A percentile compares a stretch with the other conserved stretches of the same genome.
Evolutionary conservation across 1,140 invertebrate species (phyloP).

Genomic region (Hyphantria cunea): DNA sequence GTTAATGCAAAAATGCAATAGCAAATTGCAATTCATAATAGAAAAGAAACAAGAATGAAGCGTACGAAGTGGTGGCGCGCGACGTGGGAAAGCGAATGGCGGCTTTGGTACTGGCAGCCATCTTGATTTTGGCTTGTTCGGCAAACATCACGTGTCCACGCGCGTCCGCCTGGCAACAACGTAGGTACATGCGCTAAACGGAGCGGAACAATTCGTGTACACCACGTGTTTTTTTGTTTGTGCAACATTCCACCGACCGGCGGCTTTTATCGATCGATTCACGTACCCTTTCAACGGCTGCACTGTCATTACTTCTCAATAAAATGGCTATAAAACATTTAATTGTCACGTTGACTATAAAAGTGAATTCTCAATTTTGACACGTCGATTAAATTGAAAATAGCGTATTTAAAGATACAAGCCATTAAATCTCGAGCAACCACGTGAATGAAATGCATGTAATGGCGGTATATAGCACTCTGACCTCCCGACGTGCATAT

Average conservation of each 20-base stretch:
- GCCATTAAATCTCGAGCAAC: constrained; percentile 21
- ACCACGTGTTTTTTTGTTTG: constrained; percentile 75
- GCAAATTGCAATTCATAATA: constrained; percentile 63
- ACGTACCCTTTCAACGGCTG: constrained; percentile 36
- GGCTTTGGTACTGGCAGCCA: constrained; percentile 65
- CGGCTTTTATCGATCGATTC: constrained; percentile 51
- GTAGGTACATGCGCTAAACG: constrained; percentile 67
- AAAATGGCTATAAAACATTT: not conserved
- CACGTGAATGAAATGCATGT: constrained; percentile 31
- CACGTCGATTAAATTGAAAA: too few relatives aligned
- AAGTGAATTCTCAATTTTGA: not conserved
- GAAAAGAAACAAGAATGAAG: constrained; percentile 74
- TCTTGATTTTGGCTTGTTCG: constrained; percentile 70
- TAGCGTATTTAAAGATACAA: too few relatives aligned
- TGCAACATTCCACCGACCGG: constrained; percentile 63
- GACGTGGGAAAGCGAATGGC: constrained; percentile 80
- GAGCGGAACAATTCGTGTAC: constrained; percentile 74
- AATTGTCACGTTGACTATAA: not conserved
- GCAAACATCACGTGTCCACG: constrained; percentile 70
- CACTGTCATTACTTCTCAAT: constrained; percentile 1
- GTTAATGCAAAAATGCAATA: constrained; percentile 52
- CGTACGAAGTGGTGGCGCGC: constrained; percentile 68
- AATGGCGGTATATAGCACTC: constrained; percentile 29
- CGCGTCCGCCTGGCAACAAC: constrained; percentile 75
- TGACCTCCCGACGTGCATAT: constrained; percentile 37